phyloP scores from a whole-genome alignment of 2,113 vertebrate genomes.

The Chamaea fasciata region DNA sequence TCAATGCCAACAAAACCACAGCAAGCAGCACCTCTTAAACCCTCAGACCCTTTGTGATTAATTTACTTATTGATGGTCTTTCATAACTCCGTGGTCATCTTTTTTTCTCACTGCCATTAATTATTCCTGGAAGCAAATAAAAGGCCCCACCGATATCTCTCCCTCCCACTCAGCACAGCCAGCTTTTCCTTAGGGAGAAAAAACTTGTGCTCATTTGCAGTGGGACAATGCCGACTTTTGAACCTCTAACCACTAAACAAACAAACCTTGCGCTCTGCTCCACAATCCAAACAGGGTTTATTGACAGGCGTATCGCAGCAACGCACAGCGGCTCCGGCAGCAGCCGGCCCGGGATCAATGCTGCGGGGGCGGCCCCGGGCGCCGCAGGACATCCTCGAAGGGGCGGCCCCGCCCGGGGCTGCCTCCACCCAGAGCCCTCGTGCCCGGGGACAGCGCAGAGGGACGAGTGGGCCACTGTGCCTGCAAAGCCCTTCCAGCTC shows the following conservation, averaged over 20 bases:
- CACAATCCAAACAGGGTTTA: slow-evolving; percentile 79
- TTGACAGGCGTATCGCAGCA: slow-evolving; percentile 81
- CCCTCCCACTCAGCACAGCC: background rate
- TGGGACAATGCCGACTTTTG: slow-evolving; percentile 84
- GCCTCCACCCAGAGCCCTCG: accelerated
- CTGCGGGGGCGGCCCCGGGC: background rate
- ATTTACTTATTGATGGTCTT: slow-evolving; percentile 21
- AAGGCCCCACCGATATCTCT: slow-evolving; percentile 43
- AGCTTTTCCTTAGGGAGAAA: slow-evolving; percentile 54
- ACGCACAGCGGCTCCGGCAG: slow-evolving; percentile 67
- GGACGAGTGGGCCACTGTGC: background rate
- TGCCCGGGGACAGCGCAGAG: background rate
- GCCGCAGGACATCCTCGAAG: slow-evolving; percentile 1
- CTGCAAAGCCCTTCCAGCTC: background rate
- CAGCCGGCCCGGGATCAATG: slow-evolving; percentile 18
- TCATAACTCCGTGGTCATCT: slow-evolving; percentile 41
- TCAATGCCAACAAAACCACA: background rate
- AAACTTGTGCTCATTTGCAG: slow-evolving; percentile 65
- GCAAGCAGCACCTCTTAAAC: background rate
- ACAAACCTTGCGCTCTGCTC: slow-evolving; percentile 77
- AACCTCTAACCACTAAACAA: slow-evolving; percentile 82
- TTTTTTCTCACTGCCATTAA: slow-evolving; percentile 32
- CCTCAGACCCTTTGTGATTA: background rate
- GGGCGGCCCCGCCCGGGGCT: background rate
- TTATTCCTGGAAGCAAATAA: slow-evolving; percentile 64